Evolutionary conservation across 2,888 invertebrate species (phyloP), one percentile per base, ranked within the genome.

Genomic region (Coelopa pilipes): DNA sequence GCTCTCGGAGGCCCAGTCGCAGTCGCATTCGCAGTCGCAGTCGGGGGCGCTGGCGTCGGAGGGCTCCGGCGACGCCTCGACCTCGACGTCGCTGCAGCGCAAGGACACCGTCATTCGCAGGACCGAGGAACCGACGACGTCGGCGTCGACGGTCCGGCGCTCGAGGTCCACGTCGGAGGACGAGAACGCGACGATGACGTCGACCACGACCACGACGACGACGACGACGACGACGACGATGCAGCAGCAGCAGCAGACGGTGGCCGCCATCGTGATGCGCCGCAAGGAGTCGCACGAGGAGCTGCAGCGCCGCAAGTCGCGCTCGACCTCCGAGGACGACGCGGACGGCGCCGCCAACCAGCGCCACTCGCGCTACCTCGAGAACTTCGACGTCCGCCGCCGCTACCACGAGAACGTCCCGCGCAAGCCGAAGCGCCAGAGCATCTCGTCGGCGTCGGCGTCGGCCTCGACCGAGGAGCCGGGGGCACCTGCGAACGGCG

Each of bases 11-110:
- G 86, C 82, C 21, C 85, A 79, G 17, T 85, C 82, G 68, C 79
- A 81, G 21, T 75, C 34, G n/a, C 89, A 91, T 49, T 90, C 90
- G 15, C 91, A 91, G 79, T 91, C 91, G 81, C 89, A 91, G 66
- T 91, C 91, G 1, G 90, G 88, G 75, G 86, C 82, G 24, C 85
- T 79, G 17, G 85, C 82, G 68, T 79, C 21, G 5, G 57, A 81
- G 21, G n/a, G 3, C 13, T 1, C 53, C 53, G 10, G 15, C 13
- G n/a, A 53, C 2, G 53, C 53, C 2, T 13, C 53, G 79, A 83
- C 21, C 78, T 75, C 80, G 7, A 82, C 84, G 1, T 79, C 80
- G 2, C 71, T 87, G 46, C 86, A 86, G 49, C 82, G 87, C 10
- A 83, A 84, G 74, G 85, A 83, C 45, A 87, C 87, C 0, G 84